Base-by-base conservation (phyloP, 2,797 vertebrate species). In the Myotis vivesi region DNA sequence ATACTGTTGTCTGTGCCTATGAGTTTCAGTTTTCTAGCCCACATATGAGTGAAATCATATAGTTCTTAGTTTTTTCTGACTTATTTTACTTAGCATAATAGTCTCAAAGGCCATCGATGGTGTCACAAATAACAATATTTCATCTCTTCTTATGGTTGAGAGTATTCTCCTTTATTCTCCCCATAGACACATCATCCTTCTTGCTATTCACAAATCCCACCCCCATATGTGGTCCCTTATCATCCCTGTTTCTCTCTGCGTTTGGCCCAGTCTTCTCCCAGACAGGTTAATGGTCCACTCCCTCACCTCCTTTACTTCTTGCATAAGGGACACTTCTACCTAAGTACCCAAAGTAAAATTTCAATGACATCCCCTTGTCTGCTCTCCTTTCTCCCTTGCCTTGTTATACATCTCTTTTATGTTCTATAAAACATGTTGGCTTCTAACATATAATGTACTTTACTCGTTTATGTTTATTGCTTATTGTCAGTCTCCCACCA, bases 111-210 rank as follows among this genome's bases (percentile, higher is more conserved):
- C 59, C 59, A 30, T 30, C 2, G 28, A 62, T 30, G 59, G 30
- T 62, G 13, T 62, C 6, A 1, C 28, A 30, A 62, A 62, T 62
- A 30, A 62, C 28, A 30, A 13, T 59, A 62, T 62, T 62, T 6
- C 59, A 15, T 62, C 28, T 62, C 59, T 62, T 62, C 28, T 59
- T 62, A 62, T 15, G 59, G 59, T 62, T 62, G 28, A 30, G 59
- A 30, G 28, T 30, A 2, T 2, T 4, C 8, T 33, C n/a, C 15
- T 1, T 8, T 11, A 7, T 4, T n/a, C 8, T 36, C 36, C 44
- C 69, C 44, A 55, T 0, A 8, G 12, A 28, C 44, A 82, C 7
- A 12, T 0, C 30, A 30, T 8, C 38, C 62, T 68, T 51, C 11
- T 33, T 5, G 22, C 25, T 59, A 9, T 41, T 92, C 71, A 68